Base-by-base conservation (phyloP, 2,888 invertebrate species). In the Bimastos eiseni region DNA sequence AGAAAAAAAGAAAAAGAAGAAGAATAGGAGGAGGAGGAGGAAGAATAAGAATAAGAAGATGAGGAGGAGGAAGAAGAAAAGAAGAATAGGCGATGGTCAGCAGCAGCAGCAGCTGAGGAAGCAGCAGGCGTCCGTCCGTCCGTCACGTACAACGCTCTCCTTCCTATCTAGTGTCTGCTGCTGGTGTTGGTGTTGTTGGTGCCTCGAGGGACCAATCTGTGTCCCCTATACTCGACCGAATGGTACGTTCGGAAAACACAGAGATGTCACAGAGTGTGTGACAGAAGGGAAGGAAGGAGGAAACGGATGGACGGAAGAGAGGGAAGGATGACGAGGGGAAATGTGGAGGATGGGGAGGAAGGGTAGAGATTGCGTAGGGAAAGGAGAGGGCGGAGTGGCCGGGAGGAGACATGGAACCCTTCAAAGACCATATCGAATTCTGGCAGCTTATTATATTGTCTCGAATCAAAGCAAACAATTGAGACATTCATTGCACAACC, bases 381-480 rank as follows among this genome's bases (percentile, higher is more conserved):
- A 24, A 2, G 55, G 49, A 49, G 49, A 15, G 41, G 17, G 41
- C 15, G 17, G 13, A 17, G 38, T 38, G 38, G 38, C 1, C 41
- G 41, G 49, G 21, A 15, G 19, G 49, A n/a, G 70, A 70, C 8
- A 70, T 70, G 13, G 30, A 17, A n/a, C 30, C 49, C 70, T n/a
- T 70, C 70, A 70, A 70, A 70, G 17, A 70, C 70, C n/a, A 70
- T 30, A 70, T 70, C 70, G 30, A 70, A 70, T 70, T 70, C 70
- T 70, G 70, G 70, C 70, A 70, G 70, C 70, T 70, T 70, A 70
- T 70, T 70, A 70, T 70, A n/a, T 70, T 70, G 70, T 70, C 70
- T 70, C 70, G 70, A 70, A 70, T 70, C 70, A 70, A 70, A 70
- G 70, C 70, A 88, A 38, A 38, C 38, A 38, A 38, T 37, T 34